phyloP scores from a whole-genome alignment of 2,113 vertebrate species.

The Nothobranchius furzeri region DNA sequence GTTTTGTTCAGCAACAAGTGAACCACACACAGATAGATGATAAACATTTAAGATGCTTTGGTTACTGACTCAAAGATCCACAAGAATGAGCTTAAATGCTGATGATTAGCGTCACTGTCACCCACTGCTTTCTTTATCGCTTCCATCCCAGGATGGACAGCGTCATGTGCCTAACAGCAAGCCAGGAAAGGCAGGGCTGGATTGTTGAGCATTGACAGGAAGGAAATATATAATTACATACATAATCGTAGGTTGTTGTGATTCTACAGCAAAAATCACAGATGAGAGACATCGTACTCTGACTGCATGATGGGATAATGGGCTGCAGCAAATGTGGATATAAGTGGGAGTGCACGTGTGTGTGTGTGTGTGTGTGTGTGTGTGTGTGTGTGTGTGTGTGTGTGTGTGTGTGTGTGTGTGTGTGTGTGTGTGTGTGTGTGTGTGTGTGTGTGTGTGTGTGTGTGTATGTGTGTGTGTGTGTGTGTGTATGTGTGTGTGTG shows the following conservation, averaged over 20 bases:
- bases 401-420: not conserved
- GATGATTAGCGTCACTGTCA: conserved; percentile 9
- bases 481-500: conserved; percentile 1
- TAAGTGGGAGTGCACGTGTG: not conserved
- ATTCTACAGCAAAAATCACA: not conserved
- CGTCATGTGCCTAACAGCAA: not conserved
- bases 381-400: not conserved
- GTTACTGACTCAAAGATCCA: conserved; percentile 20
- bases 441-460: not conserved
- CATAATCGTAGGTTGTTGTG: not conserved
- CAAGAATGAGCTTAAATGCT: not conserved
- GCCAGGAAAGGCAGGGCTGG: not conserved
- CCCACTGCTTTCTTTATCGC: conserved; percentile 4
- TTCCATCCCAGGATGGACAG: not conserved
- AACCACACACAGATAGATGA: conserved; percentile 11
- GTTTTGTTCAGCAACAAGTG: conserved; percentile 2
- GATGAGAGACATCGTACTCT: conserved; percentile 18
- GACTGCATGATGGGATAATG: conserved; percentile 6
- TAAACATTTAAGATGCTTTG: conserved; percentile 19
- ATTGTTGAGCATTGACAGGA: not conserved
- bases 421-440: not conserved
- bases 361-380: not conserved
- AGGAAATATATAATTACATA: not conserved
- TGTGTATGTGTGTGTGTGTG: not conserved
- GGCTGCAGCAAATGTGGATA: conserved; percentile 7